Percentiles rank a stretch among this genome's conserved stretches.
These are phyloP conservation scores for Entomobrya multifasciata DNA, from an alignment of 2,888 invertebrate genomes.

Conservation along the genomic window DNA sequence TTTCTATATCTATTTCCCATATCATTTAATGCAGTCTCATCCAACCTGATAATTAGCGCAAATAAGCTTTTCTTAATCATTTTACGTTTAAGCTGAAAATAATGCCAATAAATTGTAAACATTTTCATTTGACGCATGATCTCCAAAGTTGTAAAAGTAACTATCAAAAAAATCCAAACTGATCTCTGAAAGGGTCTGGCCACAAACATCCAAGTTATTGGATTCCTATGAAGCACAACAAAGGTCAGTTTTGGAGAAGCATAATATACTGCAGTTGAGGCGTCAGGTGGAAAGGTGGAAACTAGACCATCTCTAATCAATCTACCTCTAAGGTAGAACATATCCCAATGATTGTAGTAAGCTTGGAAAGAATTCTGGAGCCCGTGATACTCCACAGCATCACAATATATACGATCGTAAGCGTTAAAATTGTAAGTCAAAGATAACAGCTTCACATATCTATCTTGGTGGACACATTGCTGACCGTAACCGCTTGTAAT, in stretches of 20 bases:
- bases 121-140: not conserved
- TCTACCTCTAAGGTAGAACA: constrained; percentile 13
- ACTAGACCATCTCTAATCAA: constrained; percentile 34
- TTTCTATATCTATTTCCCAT: constrained; percentile 11
- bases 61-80: not conserved
- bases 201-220: constrained; percentile 38
- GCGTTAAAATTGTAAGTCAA: constrained; percentile 54
- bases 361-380: not conserved
- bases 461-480: not conserved
- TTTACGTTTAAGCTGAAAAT: not conserved
- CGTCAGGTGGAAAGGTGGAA: constrained; percentile 40
- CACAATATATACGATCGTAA: constrained; percentile 59
- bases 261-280: constrained; percentile 41
- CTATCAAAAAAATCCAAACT: constrained; percentile 28
- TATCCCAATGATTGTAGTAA: constrained; percentile 38
- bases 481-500: constrained; percentile 46
- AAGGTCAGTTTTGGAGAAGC: constrained; percentile 52
- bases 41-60: not conserved
- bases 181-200: constrained; percentile 30
- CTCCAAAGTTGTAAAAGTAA: constrained; percentile 3
- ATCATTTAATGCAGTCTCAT: not conserved
- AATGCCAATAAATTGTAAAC: not conserved
- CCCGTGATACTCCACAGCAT: constrained; percentile 23
- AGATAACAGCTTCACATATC: constrained; percentile 12
- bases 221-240: constrained; percentile 29